Base-by-base conservation (phyloP, 53 echinoderm and acorn worm genomes). In the Echinarachnius parma region DNA sequence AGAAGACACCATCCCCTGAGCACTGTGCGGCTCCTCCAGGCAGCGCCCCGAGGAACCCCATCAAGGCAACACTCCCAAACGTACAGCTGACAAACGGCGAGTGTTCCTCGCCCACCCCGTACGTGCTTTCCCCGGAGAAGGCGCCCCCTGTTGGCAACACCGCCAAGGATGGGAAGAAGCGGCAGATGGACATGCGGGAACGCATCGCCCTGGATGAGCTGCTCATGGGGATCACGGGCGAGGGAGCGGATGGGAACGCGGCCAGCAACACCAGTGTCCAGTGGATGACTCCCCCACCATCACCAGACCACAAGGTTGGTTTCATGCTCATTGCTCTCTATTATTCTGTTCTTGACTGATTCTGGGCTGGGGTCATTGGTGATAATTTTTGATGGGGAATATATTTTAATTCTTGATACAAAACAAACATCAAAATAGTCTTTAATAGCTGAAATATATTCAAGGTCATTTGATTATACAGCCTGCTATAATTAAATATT, bases 1-100 rank as follows among this genome's bases (percentile, higher is more conserved):
- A 91, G 80, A 98, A 98, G 47, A 80, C 84, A 0, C 92, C 92
- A 21, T 84, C 87, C 24, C 88, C 83, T 1, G 35, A 86, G 60
- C 76, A 80, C 46, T 54, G 66, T 34, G 85, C 90, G 16, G 2
- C 77, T 28, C 64, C 78, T 31, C 60, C 84, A 1, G 27, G 48
- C 26, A 29, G 68, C 7, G 28, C 62, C 23, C 16, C 46, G 63
- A 4, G 44, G 30, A 5, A n/a, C n/a, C 48, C 78, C 26, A 18
- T 53, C 33, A n/a, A n/a, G n/a, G 23, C 52, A 69, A 36, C 31
- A 29, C 19, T 21, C 53, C 3, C 22, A 50, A 11, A 21, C 31
- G n/a, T n/a, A n/a, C 0, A 14, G 24, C 53, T 61, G 8, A 65
- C 76, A 42, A 82, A 82, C 27, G 82, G 81, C n/a, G 68, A 68